Conservation (phyloP, 2,113 vertebrate species). For the Anarhynchus alexandrinus region DNA sequence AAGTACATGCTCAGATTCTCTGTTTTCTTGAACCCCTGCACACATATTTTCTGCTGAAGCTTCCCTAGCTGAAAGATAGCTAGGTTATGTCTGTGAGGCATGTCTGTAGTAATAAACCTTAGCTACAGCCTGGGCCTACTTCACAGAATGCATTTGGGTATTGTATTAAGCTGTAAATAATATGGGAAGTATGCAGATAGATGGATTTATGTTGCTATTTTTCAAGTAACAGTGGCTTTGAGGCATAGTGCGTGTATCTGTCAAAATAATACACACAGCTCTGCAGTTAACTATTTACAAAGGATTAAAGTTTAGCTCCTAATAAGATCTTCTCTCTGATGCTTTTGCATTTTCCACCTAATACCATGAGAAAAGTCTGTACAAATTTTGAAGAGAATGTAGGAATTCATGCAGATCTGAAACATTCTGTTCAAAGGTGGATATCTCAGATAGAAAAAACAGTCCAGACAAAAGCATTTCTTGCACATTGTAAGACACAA, state of each 20-base stretch:
- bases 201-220: conserved; percentile 31
- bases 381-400: background rate
- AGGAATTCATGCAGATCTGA: conserved; percentile 13
- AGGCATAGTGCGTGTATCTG: background rate
- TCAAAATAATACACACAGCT: conserved; percentile 17
- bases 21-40: background rate
- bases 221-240: conserved; percentile 25
- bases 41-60: background rate
- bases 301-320: conserved; percentile 50
- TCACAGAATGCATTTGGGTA: background rate
- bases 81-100: background rate
- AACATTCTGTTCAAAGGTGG: background rate
- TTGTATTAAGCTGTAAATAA: conserved; percentile 42
- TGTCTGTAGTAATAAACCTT: background rate
- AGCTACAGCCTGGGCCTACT: background rate
- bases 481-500: background rate
- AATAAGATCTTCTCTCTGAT: conserved; percentile 42
- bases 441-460: background rate
- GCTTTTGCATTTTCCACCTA: conserved; percentile 10
- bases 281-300: conserved; percentile 47
- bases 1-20: background rate
- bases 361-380: conserved; percentile 1
- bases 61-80: background rate
- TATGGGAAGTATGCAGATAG: background rate
- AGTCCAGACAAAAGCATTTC: background rate